Evolutionary conservation across 2,113 vertebrate species (phyloP).

Genomic region (Gorilla gorilla): DNA sequence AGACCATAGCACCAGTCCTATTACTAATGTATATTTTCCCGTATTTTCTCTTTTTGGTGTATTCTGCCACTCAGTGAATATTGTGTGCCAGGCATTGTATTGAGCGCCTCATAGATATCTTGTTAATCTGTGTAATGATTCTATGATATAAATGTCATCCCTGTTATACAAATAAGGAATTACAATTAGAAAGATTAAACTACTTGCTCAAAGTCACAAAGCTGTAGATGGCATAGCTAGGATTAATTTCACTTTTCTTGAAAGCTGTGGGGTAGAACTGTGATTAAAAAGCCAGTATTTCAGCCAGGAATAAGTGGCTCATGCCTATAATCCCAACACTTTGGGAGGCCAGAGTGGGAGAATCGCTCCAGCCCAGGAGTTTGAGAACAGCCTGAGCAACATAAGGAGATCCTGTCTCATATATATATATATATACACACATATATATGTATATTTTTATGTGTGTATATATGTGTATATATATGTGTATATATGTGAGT

Average conservation of each 20-base stretch:
- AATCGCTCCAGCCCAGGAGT: no score
- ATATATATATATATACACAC: no score
- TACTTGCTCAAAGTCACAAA: neutral
- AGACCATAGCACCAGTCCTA: neutral
- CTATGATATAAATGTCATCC: neutral
- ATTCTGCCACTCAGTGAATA: neutral
- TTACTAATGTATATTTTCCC: neutral
- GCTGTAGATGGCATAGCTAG: neutral
- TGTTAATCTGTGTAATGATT: neutral
- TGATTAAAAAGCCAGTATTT: neutral
- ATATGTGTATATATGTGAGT: no score
- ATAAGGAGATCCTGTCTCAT: no score
- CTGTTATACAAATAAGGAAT: neutral
- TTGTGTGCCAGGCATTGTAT: neutral
- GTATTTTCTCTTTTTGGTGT: neutral
- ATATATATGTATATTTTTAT: no score
- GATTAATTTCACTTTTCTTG: neutral
- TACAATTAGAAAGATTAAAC: neutral
- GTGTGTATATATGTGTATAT: no score
- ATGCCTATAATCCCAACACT: no score
- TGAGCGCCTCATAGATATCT: neutral
- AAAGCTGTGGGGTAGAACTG: neutral
- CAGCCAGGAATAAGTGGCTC: no score
- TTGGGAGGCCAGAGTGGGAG: no score
- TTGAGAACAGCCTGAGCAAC: no score